These are phyloP conservation scores for Phaenicophaeus curvirostris DNA, from an alignment of 2,797 vertebrate genomes.

Conservation along the genomic window DNA sequence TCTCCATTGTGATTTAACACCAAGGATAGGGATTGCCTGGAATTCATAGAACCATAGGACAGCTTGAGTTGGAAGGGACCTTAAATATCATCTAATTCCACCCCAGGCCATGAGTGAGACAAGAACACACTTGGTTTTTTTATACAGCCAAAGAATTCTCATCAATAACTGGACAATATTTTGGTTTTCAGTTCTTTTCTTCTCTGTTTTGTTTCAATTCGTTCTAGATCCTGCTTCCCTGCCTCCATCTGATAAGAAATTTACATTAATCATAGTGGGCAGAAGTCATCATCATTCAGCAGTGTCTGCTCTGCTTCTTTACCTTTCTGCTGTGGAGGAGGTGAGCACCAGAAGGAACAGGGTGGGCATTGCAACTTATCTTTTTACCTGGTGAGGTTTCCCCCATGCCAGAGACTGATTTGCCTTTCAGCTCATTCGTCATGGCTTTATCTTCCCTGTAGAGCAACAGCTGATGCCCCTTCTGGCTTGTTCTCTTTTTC, in stretches of 20 bases:
- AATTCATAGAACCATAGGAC: too few relatives aligned
- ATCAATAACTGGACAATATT: background rate
- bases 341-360: background rate
- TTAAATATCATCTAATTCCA: too few relatives aligned
- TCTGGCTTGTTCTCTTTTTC: background rate
- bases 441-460: background rate
- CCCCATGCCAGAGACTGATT: background rate
- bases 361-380: background rate
- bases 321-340: background rate
- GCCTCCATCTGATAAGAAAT: background rate
- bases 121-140: background rate
- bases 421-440: background rate
- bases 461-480: background rate
- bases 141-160: background rate
- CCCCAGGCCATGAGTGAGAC: too few relatives aligned
- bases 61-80: too few relatives aligned
- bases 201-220: background rate
- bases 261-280: too few relatives aligned
- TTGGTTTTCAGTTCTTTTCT: background rate
- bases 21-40: background rate
- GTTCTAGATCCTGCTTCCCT: background rate
- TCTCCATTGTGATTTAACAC: too few relatives aligned
- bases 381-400: background rate
- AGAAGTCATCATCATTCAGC: background rate
- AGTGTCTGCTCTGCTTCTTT: background rate